Evolutionary conservation across 2,888 invertebrate species (phyloP), one percentile per base, ranked within the genome.

Genomic region (Gastrophysa polygoni): DNA sequence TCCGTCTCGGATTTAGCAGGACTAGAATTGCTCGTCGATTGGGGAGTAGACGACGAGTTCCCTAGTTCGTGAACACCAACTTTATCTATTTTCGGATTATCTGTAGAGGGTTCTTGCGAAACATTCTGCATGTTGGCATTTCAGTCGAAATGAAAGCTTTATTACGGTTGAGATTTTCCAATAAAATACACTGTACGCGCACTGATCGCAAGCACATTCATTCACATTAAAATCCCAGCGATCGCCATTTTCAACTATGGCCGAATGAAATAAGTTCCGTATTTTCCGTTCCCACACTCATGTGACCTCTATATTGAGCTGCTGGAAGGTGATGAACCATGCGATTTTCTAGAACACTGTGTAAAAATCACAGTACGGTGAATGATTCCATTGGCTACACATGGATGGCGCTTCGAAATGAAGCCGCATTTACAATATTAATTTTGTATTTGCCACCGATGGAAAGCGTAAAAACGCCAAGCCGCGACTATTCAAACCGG

Each of bases 121-220:
- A 91, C 92, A 92, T 92, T 92, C 92, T 93, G 92, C 93, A 93
- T 93, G 88, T 91, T 91, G 88, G 86, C 87, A 88, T 88, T 87
- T 87, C 83, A 83, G 82, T 82, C 82, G 81, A 82, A 82, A 82
- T 82, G 82, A 81, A 82, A 81, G 79, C 81, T 80, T 82, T 81
- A 76, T 79, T 82, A 81, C 78, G 78, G 73, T 75, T 76, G 76
- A 73, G 71, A 66, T 73, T 74, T 73, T 72, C 70, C 67, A 70
- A 71, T 70, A 72, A 75, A 74, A 76, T 73, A 73, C 76, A 75
- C 78, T 79, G 75, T 77, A 75, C 76, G 75, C 77, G 74, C 78
- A 79, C 78, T 69, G 71, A 69, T 68, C 69, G 67, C 70, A 76
- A 69, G 67, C 67, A 78, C 86, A 86, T 86, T 86, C 86, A 85